phyloP scores from a whole-genome alignment of 2,113 vertebrate species.

The Spheniscus mendiculus region DNA sequence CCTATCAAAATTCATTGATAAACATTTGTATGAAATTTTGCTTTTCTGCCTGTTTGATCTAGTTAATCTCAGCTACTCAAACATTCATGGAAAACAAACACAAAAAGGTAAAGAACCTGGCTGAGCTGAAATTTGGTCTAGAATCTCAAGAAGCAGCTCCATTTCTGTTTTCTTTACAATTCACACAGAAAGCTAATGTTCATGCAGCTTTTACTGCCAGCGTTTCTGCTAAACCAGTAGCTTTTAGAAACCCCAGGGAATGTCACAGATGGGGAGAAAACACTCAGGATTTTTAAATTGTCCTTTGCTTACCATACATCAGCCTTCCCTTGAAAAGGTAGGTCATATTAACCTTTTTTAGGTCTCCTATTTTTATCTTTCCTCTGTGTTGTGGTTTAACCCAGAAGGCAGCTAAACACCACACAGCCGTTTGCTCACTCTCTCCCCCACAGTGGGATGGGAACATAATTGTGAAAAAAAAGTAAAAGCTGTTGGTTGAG shows the following conservation, averaged over 20 bases:
- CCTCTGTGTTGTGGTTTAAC: neutral
- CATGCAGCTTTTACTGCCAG: neutral
- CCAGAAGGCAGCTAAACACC: too few relatives aligned
- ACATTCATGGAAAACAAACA: constrained; percentile 34
- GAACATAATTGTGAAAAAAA: too few relatives aligned
- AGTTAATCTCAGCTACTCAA: constrained; percentile 1
- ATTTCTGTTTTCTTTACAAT: neutral
- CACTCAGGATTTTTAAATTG: neutral
- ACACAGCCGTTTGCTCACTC: too few relatives aligned
- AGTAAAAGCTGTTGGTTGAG: too few relatives aligned
- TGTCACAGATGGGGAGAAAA: neutral
- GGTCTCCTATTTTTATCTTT: neutral
- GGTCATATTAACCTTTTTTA: neutral
- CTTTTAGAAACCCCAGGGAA: constrained; percentile 10
- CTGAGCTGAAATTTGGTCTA: neutral
- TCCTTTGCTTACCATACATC: neutral
- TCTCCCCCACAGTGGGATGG: too few relatives aligned
- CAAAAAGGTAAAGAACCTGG: neutral
- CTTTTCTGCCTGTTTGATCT: neutral
- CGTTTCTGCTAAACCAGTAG: neutral
- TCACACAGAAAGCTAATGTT: neutral
- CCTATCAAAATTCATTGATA: neutral
- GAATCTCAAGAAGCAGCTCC: neutral
- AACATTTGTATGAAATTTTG: neutral
- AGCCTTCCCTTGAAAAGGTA: neutral